Percentiles rank a stretch among this genome's conserved stretches.
These are phyloP conservation scores for Pocillopora grandis DNA, from an alignment of 92 coral and sea anemone species.

Conservation along the genomic window DNA sequence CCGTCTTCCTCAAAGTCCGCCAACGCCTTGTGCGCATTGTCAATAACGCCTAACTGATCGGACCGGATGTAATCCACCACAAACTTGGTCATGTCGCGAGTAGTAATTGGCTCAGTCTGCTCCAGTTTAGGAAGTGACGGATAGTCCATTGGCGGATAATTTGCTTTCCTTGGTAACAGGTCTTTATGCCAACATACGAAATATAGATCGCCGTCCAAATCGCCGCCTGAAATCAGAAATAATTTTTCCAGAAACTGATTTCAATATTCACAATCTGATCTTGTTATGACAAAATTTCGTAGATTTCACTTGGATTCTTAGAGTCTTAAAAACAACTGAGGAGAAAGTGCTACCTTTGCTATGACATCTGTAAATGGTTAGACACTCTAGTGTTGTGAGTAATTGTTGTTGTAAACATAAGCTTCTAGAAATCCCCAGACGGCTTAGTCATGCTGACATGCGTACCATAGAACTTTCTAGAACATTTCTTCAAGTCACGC, in stretches of 20 bases:
- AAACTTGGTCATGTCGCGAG: slow-evolving; percentile 78
- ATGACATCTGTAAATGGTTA: too few species aligned
- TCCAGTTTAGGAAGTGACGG: slow-evolving; percentile 55
- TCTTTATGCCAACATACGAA: slow-evolving; percentile 90
- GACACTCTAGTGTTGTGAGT: too few species aligned
- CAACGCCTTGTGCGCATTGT: slow-evolving; percentile 91
- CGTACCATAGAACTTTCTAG: too few species aligned
- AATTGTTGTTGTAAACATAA: too few species aligned
- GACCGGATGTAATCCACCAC: slow-evolving; percentile 79
- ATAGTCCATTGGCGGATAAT: slow-evolving; percentile 90
- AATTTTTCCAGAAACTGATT: too few species aligned
- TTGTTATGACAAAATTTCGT: too few species aligned
- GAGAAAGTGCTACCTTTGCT: too few species aligned
- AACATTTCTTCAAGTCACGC: too few species aligned
- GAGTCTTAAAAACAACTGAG: too few species aligned
- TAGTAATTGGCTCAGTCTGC: slow-evolving; percentile 69
- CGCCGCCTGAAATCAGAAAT: slow-evolving; percentile 72
- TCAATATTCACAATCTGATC: background rate
- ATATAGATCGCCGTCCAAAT: slow-evolving; percentile 97
- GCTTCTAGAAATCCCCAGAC: too few species aligned
- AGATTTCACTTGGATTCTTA: too few species aligned
- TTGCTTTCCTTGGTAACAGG: slow-evolving; percentile 71
- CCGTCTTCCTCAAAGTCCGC: slow-evolving; percentile 79
- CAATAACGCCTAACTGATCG: slow-evolving; percentile 90
- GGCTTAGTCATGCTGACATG: too few species aligned